Evolutionary conservation across 2,797 vertebrate species (phyloP).

Genomic region (Taenioides sp.): DNA sequence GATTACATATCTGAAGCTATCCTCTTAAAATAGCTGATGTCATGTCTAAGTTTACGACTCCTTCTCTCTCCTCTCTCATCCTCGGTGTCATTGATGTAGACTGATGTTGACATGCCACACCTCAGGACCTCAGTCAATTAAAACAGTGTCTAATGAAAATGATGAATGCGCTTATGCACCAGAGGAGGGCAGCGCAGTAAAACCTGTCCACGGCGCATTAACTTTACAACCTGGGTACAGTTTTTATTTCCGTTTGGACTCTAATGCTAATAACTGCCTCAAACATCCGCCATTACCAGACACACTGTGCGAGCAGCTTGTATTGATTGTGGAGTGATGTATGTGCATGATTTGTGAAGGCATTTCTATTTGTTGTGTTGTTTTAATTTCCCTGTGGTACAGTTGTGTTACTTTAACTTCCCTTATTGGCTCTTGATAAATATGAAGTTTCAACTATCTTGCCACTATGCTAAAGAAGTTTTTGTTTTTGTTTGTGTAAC

Average conservation of each 20-base stretch:
- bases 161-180: conserved; percentile 72
- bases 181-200: conserved; percentile 66
- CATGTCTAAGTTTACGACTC: not conserved
- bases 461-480: not conserved
- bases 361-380: conserved; percentile 13
- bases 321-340: conserved; percentile 28
- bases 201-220: conserved; percentile 68
- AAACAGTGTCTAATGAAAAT: conserved; percentile 81
- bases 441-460: not conserved
- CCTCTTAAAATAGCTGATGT: not conserved
- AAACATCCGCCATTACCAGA: conserved; percentile 58
- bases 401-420: not conserved
- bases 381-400: not conserved
- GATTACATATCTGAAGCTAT: not conserved
- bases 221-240: conserved; percentile 65
- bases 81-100: conserved; percentile 65
- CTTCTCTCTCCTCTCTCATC: conserved; percentile 12
- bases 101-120: conserved; percentile 76
- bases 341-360: conserved; percentile 17
- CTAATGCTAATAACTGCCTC: conserved; percentile 68
- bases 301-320: conserved; percentile 57
- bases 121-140: conserved; percentile 76
- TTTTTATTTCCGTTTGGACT: conserved; percentile 69
- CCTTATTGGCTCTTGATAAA: not conserved
- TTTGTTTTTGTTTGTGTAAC: too few species aligned